Evolutionary conservation across 2,888 invertebrate species (phyloP), one percentile per base, ranked within the genome.

Genomic region (Xestia sexstrigata): DNA sequence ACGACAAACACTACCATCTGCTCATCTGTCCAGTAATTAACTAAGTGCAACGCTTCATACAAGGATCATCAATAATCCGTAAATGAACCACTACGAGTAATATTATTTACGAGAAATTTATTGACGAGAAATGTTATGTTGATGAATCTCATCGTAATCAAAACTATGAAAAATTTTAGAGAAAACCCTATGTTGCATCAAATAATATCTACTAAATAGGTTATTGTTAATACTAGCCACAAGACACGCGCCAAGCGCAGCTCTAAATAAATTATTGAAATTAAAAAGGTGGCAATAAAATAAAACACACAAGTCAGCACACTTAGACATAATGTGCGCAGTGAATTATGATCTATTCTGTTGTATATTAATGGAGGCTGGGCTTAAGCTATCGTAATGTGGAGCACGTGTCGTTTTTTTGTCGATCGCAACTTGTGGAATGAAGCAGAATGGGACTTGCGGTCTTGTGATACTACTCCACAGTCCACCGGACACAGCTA

Each of bases 351-450:
- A 84, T 86, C 79, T 76, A 87, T 78, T 80, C 75, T 76, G 78
- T 79, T 73, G 74, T 82, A 84, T 84, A 86, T 82, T 84, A 82
- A 82, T 84, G 70, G 65, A 74, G 74, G 72, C 66, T 78, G 73
- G 65, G 45, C 76, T 80, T 80, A 87, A 86, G 78, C 78, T 84
- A 87, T 87, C 78, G 70, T 83, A 83, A 86, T 86, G 79, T 86
- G 76, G 80, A 76, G 87, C 87, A 86, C 86, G 87, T 82, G 86
- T 85, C 76, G 55, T 67, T 85, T 86, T 86, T 86, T 86, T 87
- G 80, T 78, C 66, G 82, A 74, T 83, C 76, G 35, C 77, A 79
- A 77, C 81, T 85, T 72, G 80, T 74, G 79, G 82, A 84, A 84
- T 84, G 85, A 74, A 85, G 85, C 75, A 74, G 82, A 83, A 81